A percentile compares a stretch with the other conserved stretches of the same genome.
Evolutionary conservation across 2,888 invertebrate species (phyloP).

Genomic region (Hofmannophila pseudospretella): DNA sequence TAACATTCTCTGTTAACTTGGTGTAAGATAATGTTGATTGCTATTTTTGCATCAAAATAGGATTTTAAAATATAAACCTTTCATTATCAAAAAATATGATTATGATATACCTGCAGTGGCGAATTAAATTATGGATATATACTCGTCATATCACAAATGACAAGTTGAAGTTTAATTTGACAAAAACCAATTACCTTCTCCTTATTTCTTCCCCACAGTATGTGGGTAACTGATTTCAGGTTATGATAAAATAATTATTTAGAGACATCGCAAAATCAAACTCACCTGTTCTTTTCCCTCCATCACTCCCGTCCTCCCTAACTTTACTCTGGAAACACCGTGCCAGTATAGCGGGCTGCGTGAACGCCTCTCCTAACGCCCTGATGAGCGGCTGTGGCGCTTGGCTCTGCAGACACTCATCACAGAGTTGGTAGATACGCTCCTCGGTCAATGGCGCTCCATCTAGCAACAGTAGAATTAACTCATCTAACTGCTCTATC

Average conservation of each 20-base stretch:
- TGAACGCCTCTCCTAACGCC: conserved; percentile 87
- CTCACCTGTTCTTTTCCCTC: conserved; percentile 45
- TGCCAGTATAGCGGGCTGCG: conserved; percentile 79
- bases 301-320: conserved; percentile 23
- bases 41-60: too few relatives aligned
- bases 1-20: background rate
- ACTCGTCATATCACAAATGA: too few relatives aligned
- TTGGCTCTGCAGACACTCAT: conserved; percentile 83
- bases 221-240: too few relatives aligned
- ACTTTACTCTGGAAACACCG: conserved; percentile 81
- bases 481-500: conserved; percentile 33
- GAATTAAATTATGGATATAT: too few relatives aligned
- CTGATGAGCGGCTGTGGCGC: conserved; percentile 85
- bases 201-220: too few relatives aligned
- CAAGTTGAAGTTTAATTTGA: too few relatives aligned
- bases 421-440: conserved; percentile 84
- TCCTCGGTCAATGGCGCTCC: conserved; percentile 84
- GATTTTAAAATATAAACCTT: too few relatives aligned
- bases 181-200: too few relatives aligned
- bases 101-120: too few relatives aligned
- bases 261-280: conserved; percentile 6
- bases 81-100: too few relatives aligned
- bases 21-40: too few relatives aligned
- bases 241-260: too few relatives aligned
- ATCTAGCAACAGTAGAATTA: conserved; percentile 44